Conservation (phyloP, 2,888 invertebrate genomes). For the Lasius platythorax region DNA sequence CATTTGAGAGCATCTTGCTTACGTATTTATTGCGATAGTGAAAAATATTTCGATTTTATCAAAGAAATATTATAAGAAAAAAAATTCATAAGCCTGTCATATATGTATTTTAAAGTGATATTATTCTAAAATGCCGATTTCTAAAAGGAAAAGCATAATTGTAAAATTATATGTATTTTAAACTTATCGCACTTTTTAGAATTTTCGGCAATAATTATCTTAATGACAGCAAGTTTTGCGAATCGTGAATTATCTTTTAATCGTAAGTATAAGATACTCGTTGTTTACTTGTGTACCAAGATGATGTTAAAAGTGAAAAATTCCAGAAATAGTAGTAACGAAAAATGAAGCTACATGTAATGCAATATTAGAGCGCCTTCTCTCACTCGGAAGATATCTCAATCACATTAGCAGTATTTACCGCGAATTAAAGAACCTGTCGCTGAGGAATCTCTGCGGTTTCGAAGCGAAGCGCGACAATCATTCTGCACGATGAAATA, state of each 20-base stretch:
- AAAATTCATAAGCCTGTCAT: not conserved
- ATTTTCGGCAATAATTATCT: not conserved
- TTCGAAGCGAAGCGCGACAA: constrained; percentile 21
- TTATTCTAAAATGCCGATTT: not conserved
- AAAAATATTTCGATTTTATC: not conserved
- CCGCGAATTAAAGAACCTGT: not conserved
- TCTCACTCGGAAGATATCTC: not conserved
- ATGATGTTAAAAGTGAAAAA: not conserved
- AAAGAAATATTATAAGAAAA: not conserved
- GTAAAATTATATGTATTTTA: not conserved
- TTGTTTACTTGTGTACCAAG: not conserved
- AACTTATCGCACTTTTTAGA: not conserved
- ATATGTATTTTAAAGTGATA: not conserved
- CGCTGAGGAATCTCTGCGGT: constrained; percentile 24
- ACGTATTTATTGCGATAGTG: no score
- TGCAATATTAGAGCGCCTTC: not conserved
- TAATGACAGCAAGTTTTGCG: not conserved
- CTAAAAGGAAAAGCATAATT: not conserved
- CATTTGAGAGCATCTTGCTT: not conserved
- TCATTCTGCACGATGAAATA: constrained; percentile 17
- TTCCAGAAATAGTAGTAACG: not conserved
- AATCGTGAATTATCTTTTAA: not conserved
- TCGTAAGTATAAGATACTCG: no score
- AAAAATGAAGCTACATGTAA: not conserved
- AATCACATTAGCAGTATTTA: not conserved